Conservation (phyloP, 2,888 invertebrate genomes). For the Drosophila paramelanica region DNA sequence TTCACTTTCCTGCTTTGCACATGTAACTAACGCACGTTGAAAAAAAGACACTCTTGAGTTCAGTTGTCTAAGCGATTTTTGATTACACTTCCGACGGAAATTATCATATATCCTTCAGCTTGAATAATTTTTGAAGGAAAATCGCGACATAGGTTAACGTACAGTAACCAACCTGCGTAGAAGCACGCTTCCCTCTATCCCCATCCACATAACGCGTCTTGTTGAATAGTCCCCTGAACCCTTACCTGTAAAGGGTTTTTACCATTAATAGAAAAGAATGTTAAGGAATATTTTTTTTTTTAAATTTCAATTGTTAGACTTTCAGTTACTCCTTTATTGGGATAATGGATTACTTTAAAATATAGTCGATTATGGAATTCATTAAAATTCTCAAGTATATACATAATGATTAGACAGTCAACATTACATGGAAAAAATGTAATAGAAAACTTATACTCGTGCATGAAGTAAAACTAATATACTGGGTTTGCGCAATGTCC, state of each 20-base stretch:
- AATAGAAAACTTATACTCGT: too few species aligned
- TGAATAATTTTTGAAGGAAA: conserved; percentile 84
- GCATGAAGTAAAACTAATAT: too few species aligned
- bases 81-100: conserved; percentile 86
- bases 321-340: not conserved
- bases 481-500: too few species aligned
- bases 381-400: too few species aligned
- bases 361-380: too few species aligned
- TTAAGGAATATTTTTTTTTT: too few species aligned
- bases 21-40: conserved; percentile 24
- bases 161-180: conserved; percentile 22
- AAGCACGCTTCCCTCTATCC: conserved; percentile 32
- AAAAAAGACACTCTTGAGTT: conserved; percentile 40
- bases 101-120: conserved; percentile 85
- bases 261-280: too few species aligned
- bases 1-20: conserved; percentile 20
- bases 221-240: conserved; percentile 16
- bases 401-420: too few species aligned
- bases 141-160: conserved; percentile 54
- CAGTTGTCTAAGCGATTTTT: conserved; percentile 85
- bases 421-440: too few species aligned
- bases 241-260: conserved; percentile 1
- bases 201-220: conserved; percentile 4
- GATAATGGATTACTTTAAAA: too few species aligned
- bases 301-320: not conserved